Conservation (phyloP, 2,797 vertebrate species). For the Aldrovandia affinis region DNA sequence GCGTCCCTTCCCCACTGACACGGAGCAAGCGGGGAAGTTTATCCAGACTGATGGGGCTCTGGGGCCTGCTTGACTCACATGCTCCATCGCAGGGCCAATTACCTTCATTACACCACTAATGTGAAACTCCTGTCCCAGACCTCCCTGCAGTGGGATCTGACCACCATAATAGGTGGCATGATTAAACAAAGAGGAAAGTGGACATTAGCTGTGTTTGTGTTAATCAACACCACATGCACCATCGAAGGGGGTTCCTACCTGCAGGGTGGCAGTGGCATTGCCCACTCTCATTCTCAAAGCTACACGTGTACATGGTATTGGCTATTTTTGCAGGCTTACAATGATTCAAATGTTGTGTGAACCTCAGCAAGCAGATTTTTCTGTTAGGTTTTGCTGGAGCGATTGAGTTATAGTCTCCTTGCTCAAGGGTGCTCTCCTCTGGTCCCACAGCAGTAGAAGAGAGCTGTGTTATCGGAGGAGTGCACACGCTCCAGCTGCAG, state of each 20-base stretch:
- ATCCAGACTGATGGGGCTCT: slow-evolving; percentile 2
- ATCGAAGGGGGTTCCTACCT: background rate
- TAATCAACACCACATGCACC: slow-evolving; percentile 1
- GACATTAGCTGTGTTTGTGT: background rate
- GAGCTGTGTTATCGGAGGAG: background rate
- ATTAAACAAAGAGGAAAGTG: background rate
- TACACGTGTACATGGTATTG: background rate
- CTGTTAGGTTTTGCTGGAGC: background rate
- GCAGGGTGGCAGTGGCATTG: background rate
- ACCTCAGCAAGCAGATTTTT: background rate
- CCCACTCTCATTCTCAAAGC: background rate
- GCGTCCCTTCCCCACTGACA: background rate
- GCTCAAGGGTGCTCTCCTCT: background rate
- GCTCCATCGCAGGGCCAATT: background rate
- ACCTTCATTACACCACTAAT: background rate
- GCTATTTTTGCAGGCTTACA: background rate
- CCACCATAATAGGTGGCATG: background rate
- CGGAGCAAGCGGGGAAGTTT: background rate
- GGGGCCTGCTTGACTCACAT: background rate
- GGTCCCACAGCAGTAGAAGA: background rate
- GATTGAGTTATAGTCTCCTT: background rate
- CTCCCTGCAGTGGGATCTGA: background rate
- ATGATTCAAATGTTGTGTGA: background rate
- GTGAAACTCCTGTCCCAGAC: background rate
- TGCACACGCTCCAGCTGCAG: background rate